Base-by-base conservation (phyloP, 2,113 vertebrate genomes). In the Mustela lutreola region DNA sequence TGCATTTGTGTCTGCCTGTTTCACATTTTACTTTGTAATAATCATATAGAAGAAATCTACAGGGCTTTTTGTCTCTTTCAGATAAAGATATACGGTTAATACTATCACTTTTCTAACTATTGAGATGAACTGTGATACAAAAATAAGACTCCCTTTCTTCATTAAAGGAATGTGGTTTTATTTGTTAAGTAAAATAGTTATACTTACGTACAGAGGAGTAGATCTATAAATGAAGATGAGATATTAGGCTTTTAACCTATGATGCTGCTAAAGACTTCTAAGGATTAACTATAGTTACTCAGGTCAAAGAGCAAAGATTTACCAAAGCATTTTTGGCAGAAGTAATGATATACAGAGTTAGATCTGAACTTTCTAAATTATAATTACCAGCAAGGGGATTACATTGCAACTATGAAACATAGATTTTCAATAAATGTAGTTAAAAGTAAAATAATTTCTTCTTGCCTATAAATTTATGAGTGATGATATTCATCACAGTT, bases 341-440 rank as follows among this genome's bases (percentile, higher is more conserved):
- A 97, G 5, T 5, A 98, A 94, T 97, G 62, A 97, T 94, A 96
- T 81, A 87, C 45, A 87, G 0, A 71, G 82, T 95, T 95, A 79
- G 93, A 83, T 81, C 90, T 97, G 97, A 97, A 98, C 89, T 98
- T 96, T 89, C 28, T 97, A 97, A 94, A 97, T 97, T 96, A 95
- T 94, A 97, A 98, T 98, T 98, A 90, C 42, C 63, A 97, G 11
- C 71, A 95, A 96, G 22, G 75, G 71, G 75, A 96, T 98, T 96
- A 95, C 4, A 80, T 1, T 93, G 7, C 12, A 33, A 39, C 33
- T 36, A 94, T 97, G 86, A 98, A 95, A 97, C 86, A 96, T 33
- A 97, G 39, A 86, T 97, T 98, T 98, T 97, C 93, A 98, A 87
- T 96, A 94, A 12, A 33, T 36, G 10, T 5, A 97, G 31, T 90